A percentile compares a stretch with the other conserved stretches of the same genome.
Conservation (phyloP, 2,888 invertebrate species). For the Dasypolia templi region DNA sequence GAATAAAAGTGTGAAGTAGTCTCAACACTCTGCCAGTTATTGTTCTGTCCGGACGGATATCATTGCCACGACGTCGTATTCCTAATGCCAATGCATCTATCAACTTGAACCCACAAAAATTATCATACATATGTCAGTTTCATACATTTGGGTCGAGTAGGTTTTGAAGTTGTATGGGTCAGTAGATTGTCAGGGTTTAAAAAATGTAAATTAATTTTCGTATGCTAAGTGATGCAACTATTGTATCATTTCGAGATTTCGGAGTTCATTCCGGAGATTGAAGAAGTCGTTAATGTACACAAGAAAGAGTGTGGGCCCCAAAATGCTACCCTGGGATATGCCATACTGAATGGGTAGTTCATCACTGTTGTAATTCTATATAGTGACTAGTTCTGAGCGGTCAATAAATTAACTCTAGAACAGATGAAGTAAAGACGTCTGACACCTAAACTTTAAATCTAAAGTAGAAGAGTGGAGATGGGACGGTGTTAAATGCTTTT, state of each 20-base stretch:
- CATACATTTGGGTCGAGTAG: too few relatives aligned
- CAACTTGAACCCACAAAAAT: too few relatives aligned
- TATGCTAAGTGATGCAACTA: too few relatives aligned
- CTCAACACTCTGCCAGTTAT: slow-evolving; percentile 82
- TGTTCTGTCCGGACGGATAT: slow-evolving; percentile 71
- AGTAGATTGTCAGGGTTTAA: too few relatives aligned
- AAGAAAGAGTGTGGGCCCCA: neutral
- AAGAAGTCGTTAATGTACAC: neutral
- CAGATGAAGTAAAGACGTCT: neutral
- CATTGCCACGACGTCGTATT: slow-evolving; percentile 62
- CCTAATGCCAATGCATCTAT: too few relatives aligned
- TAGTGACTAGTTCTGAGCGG: neutral
- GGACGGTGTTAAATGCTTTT: neutral
- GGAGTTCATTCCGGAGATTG: too few relatives aligned
- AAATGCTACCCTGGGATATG: neutral
- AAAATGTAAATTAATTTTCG: too few relatives aligned
- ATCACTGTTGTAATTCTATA: neutral
- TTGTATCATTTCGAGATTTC: too few relatives aligned
- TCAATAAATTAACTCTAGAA: neutral
- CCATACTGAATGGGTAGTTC: slow-evolving; percentile 25
- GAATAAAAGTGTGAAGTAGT: slow-evolving; percentile 84
- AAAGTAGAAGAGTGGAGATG: too few relatives aligned
- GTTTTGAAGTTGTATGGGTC: too few relatives aligned
- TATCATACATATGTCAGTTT: too few relatives aligned
- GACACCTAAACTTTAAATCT: neutral